Percentiles rank a stretch among this genome's conserved stretches.
Evolutionary conservation across 1,140 invertebrate genomes (phyloP).

Genomic region (Cydia fagiglandana): DNA sequence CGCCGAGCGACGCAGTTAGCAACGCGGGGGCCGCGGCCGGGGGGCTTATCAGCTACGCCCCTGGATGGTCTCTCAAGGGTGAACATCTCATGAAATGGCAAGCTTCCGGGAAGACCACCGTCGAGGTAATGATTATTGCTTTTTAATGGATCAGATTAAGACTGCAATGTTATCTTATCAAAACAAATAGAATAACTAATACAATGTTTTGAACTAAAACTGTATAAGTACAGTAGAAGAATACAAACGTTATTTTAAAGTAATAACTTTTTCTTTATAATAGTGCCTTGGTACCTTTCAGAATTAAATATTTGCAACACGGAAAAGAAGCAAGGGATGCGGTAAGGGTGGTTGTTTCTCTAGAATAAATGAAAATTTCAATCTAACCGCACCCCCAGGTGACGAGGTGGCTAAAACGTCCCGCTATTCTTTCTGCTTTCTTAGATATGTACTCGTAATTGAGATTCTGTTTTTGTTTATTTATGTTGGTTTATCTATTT

Average conservation of each 20-base stretch:
- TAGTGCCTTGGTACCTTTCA: conserved; percentile 9
- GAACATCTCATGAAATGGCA: conserved; percentile 79
- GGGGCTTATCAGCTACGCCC: conserved; percentile 77
- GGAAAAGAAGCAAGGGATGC: conserved; percentile 45
- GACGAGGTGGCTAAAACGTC: neutral
- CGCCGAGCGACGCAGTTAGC: conserved; percentile 46
- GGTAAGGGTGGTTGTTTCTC: conserved; percentile 57
- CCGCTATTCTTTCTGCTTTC: too few relatives aligned
- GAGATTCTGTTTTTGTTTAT: too few relatives aligned
- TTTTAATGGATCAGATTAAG: conserved; percentile 29
- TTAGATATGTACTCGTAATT: too few relatives aligned
- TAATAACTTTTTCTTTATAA: too few relatives aligned
- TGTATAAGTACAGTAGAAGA: too few relatives aligned
- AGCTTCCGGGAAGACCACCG: conserved; percentile 76
- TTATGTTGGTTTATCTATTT: too few relatives aligned
- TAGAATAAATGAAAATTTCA: conserved; percentile 71
- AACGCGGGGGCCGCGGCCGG: conserved; percentile 46
- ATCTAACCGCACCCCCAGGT: conserved; percentile 71
- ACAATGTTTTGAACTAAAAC: neutral
- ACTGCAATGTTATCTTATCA: neutral
- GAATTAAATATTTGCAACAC: conserved; percentile 41
- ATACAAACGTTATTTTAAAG: too few relatives aligned
- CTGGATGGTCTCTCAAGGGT: conserved; percentile 78
- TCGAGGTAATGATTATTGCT: conserved; percentile 66
- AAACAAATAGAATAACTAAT: neutral